Base-by-base conservation (phyloP, 1,140 invertebrate genomes). In the Drosophila biarmipes region DNA sequence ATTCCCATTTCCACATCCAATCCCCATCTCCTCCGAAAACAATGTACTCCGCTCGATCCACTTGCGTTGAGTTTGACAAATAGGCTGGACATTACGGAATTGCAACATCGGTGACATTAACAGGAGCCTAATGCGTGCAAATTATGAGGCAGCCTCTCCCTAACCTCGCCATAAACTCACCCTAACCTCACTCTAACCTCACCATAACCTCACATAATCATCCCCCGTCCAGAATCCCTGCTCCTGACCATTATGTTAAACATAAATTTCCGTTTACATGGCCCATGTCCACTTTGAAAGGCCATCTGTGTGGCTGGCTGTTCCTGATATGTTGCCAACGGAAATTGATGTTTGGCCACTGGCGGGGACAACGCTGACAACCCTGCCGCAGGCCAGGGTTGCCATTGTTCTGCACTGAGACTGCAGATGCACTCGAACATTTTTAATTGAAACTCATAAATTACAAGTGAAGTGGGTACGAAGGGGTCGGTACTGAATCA, bases 391-490 rank as follows among this genome's bases (percentile, higher is more conserved):
- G n/a, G 38, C 24, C 48, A 46, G n/a, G 38, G 34, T 37, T 55
- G 46, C 34, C 46, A 31, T 49, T 49, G 46, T 49, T 5, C 14
- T 24, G 21, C 46, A 29, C 5, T 1, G 3, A n/a, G 38, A n/a
- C 15, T 27, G 58, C 74, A 63, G 15, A 15, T 15, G 56, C 54
- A 52, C 15, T 24, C 2, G 52, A 76, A 74, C 73, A 84, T 84
- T 89, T 89, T 89, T 80, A 89, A 89, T 89, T 89, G 85, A 89
- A 89, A 89, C 67, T 84, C 84, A 89, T 89, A 89, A 89, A 89
- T 89, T 77, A 80, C 11, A 12, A 43, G 45, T 6, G n/a, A 45
- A 19, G 17, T 38, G 27, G 24, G 40, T 2, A 14, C 7, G 11
- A 6, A 21, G 21, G 40, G 42, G 11, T 1, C 14, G 42, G 11